Conservation (phyloP, 1,140 invertebrate genomes). For the Halictus rubicundus region DNA sequence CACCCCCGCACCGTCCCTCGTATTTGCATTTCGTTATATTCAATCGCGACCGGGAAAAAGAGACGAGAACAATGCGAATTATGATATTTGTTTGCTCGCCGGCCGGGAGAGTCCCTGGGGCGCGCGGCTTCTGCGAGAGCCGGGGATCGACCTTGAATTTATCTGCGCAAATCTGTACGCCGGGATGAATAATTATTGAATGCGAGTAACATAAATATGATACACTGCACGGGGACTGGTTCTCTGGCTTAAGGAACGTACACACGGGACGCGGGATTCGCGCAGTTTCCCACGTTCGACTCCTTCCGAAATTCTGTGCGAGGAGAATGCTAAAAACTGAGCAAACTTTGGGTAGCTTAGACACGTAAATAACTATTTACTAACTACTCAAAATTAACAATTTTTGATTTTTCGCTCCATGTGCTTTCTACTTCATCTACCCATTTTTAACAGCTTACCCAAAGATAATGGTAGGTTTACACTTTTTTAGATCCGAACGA, state of each 20-base stretch:
- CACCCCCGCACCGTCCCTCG: conserved; percentile 70
- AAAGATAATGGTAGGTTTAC: too few species aligned
- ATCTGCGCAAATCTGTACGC: conserved; percentile 56
- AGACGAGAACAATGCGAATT: conserved; percentile 79
- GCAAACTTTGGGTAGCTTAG: too few species aligned
- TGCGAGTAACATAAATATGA: conserved; percentile 60
- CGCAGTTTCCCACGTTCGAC: not conserved
- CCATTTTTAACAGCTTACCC: too few species aligned
- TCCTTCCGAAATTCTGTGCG: too few species aligned
- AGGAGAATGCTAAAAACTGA: too few species aligned
- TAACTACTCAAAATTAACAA: too few species aligned
- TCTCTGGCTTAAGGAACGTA: conserved; percentile 52
- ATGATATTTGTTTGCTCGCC: conserved; percentile 78
- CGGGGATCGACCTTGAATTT: conserved; percentile 61
- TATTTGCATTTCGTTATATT: conserved; percentile 81
- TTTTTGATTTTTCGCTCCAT: too few species aligned
- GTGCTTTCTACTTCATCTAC: too few species aligned
- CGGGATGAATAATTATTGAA: conserved; percentile 66
- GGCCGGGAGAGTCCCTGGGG: conserved; percentile 58
- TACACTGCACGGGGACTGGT: conserved; percentile 54
- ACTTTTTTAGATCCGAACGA: too few species aligned
- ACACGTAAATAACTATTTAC: too few species aligned
- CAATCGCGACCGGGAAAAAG: conserved; percentile 76
- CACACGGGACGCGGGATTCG: conserved; percentile 28
- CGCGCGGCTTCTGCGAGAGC: conserved; percentile 47